Base-by-base conservation (phyloP, 2,113 vertebrate genomes). In the Campylomormyrus numenius region DNA sequence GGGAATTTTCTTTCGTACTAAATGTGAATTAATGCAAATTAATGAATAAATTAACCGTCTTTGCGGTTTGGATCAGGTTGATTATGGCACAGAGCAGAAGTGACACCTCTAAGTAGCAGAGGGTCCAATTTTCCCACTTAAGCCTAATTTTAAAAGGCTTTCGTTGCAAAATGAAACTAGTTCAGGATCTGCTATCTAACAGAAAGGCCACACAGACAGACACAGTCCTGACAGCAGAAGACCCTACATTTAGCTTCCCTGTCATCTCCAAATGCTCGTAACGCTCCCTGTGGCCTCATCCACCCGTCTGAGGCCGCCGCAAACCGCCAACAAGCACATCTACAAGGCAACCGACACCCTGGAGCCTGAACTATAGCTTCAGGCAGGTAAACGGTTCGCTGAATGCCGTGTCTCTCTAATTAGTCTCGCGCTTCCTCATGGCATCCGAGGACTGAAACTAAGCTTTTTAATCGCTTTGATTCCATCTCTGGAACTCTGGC, bases 1-100 rank as follows among this genome's bases (percentile, higher is more conserved):
- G 49, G 85, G 83, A 46, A 48, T 85, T 46, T 85, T 42, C 50
- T 6, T 35, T 53, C 50, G 48, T 35, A 10, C 85, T 52, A 87
- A 86, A 53, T 53, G 49, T 87, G 85, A 53, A 87, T 87, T 87
- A 52, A 87, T 87, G 50, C 50, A 87, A 87, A 87, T 87, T 87
- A 87, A 87, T 87, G 85, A 87, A 87, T 35, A 53, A 87, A 87
- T 87, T 24, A 49, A 53, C 24, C 19, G 15, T 87, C 27, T 56
- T 15, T 53, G 27, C 7, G 19, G 19, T 5, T 87, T 39, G 49
- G 49, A 35, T 53, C 46, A 53, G 27, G 50, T 53, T 53, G n/a
- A 87, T 87, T 87, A 87, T 35, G 85, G 49, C 85, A 35, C 50
- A 17, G 85, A 87, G 27, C 85, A 52, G 50, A 17, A 87, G 49